These are phyloP conservation scores for Nemopilema nomurai DNA, from an alignment of 30 jellyfish, hydroid and myxozoan genomes.

Conservation along the genomic window DNA sequence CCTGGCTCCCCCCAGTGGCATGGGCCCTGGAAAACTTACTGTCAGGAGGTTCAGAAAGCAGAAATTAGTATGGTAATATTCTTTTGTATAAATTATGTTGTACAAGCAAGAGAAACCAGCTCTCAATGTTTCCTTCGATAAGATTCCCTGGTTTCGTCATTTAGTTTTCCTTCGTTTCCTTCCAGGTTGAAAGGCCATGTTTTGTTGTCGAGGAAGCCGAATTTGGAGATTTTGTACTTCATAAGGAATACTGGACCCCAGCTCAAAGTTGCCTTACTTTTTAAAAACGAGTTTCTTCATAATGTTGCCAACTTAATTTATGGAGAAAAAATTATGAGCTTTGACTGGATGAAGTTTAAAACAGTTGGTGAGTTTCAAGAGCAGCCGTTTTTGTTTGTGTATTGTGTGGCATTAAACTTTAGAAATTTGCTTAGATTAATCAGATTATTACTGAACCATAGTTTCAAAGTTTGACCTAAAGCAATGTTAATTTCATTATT, in stretches of 20 bases:
- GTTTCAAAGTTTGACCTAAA: not conserved
- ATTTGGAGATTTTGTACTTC: constrained; percentile 20
- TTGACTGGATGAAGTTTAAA: constrained; percentile 41
- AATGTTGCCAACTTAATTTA: constrained; percentile 30
- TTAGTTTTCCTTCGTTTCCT: not conserved
- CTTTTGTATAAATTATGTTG: no score
- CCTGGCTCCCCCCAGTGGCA: no score
- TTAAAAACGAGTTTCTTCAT: constrained; percentile 27
- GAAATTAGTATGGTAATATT: no score
- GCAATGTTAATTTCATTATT: not conserved
- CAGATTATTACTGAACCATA: not conserved
- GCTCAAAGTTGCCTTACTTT: constrained; percentile 21
- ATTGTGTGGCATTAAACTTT: not conserved
- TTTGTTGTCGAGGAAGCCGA: constrained; percentile 1
- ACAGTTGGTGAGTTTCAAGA: constrained; percentile 11
- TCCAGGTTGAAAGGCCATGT: constrained; percentile 35
- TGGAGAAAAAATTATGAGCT: constrained; percentile 25
- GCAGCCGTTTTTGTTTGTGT: not conserved
- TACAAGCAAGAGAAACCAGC: no score
- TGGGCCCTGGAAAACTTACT: no score
- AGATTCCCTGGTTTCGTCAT: no score
- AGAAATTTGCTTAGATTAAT: no score
- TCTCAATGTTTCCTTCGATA: no score
- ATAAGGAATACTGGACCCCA: constrained; percentile 4
- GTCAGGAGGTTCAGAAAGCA: no score